Evolutionary conservation across 2,797 vertebrate species (phyloP).

Genomic region (Rhincodon typus): DNA sequence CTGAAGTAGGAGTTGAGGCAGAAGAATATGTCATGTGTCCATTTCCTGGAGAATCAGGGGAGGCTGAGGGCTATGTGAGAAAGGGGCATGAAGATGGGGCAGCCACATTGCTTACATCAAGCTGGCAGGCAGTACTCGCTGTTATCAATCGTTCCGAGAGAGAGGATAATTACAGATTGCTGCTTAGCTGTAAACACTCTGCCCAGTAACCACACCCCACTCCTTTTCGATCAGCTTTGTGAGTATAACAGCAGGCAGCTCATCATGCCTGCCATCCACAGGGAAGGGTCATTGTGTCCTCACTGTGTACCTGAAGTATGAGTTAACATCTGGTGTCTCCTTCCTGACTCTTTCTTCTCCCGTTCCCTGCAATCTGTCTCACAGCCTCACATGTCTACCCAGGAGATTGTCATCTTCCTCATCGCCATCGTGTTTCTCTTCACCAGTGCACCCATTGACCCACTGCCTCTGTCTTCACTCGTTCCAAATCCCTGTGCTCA

Average conservation of each 20-base stretch:
- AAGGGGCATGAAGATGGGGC: background rate
- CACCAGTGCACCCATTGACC: no score
- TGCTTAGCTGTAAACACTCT: background rate
- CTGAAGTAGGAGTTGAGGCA: background rate
- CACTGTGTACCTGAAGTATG: background rate
- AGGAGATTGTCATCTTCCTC: no score
- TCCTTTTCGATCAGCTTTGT: background rate
- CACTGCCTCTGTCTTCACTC: no score
- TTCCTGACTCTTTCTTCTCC: no score
- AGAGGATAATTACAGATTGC: background rate
- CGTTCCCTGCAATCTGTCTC: no score
- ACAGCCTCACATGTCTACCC: no score
- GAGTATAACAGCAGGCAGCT: background rate
- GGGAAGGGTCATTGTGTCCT: background rate
- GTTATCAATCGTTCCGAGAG: background rate
- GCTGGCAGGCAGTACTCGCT: background rate
- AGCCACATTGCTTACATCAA: background rate
- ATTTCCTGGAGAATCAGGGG: background rate
- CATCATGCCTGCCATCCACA: background rate
- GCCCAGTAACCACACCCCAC: background rate
- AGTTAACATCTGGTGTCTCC: background rate
- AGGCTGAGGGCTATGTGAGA: background rate
- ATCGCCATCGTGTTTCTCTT: no score
- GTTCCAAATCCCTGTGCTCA: no score
- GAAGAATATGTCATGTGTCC: background rate